Evolutionary conservation across 2,113 vertebrate species (phyloP), one percentile per base, ranked within the genome.

Genomic region (Pollimyrus isidori): DNA sequence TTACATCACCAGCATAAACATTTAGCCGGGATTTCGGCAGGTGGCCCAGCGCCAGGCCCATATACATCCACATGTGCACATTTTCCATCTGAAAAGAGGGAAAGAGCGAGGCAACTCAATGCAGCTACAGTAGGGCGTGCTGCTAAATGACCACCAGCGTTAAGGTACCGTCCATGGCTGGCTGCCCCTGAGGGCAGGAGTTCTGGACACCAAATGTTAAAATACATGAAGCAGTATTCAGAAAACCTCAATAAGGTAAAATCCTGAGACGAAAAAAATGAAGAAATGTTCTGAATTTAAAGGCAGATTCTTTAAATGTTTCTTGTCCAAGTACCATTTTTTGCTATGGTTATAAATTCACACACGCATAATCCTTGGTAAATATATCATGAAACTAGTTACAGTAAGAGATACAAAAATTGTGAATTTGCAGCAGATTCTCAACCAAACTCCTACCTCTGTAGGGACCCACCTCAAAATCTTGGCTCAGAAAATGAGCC

Each of bases 1-100:
- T 80, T 80, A 80, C 73, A 80, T 80, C 73, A 80, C 73, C 73
- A 80, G 17, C 35, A 19, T 80, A 80, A 80, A 80, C 73, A 80
- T 80, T 42, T 80, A 80, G 73, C 73, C 39, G 13, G 35, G 73
- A 80, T 19, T 80, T 42, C 35, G 6, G 35, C 73, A 17, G 30
- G 2, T 7, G 73, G 35, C 15, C 73, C 15, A 42, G 73, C 0
- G 35, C 30, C 73, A 80, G 35, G 30, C 0, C 15, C 35, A 80
- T 39, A 17, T 42, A 80, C 73, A 42, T 80, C 35, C 73, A 80
- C 30, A 76, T 7, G 17, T 76, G 73, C 15, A 80, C 35, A 80
- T 80, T 80, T 80, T 80, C 73, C 73, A 39, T 39, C 69, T 76
- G 15, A 80, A n/a, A 42, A 35, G 30, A 42, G 17, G 15, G 73